Base-by-base conservation (phyloP, 2,797 vertebrate genomes). In the Thalassophryne amazonica region DNA sequence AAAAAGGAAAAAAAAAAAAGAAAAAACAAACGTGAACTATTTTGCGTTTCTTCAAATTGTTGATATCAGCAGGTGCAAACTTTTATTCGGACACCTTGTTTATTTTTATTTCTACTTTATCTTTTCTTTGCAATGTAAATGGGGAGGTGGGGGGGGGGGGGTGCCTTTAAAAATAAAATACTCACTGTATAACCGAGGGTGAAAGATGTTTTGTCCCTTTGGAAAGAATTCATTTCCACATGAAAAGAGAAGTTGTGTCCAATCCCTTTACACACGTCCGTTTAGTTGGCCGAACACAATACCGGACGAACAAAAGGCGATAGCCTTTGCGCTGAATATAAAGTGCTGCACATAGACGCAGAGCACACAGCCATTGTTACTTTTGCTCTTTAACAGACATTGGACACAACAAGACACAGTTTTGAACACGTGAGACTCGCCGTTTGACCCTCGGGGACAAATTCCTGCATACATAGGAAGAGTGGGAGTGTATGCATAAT, bases 211-310 rank as follows among this genome's bases (percentile, higher is more conserved):
- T 86, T 86, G 73, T 82, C 66, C 73, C 46, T 60, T 72, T 73
- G 57, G 73, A 79, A 63, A 47, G 48, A 64, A 73, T 83, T 83
- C 72, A 88, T 87, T 88, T 88, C 83, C 87, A 87, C 86, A 88
- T 89, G 84, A 88, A 88, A 85, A 77, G 80, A 35, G 51, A 80
- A 80, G 62, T 82, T 81, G 73, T 69, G 64, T 81, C 78, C 84
- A 87, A 88, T 88, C 87, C 83, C 70, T 78, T 89, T 85, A 78
- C 60, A 79, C 84, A 84, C 46, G 73, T 81, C 82, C 47, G 55
- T 82, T 84, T 70, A 80, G 78, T 79, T 80, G 66, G 62, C 32
- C 11, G 12, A 51, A 56, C 70, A 88, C 83, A 87, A 85, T 84
- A 16, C 67, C n/a, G 4, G 40, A 56, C 64, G 36, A 58, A 81